Evolutionary conservation across 2,797 vertebrate species (phyloP).

Genomic region (Staurois parvus): DNA sequence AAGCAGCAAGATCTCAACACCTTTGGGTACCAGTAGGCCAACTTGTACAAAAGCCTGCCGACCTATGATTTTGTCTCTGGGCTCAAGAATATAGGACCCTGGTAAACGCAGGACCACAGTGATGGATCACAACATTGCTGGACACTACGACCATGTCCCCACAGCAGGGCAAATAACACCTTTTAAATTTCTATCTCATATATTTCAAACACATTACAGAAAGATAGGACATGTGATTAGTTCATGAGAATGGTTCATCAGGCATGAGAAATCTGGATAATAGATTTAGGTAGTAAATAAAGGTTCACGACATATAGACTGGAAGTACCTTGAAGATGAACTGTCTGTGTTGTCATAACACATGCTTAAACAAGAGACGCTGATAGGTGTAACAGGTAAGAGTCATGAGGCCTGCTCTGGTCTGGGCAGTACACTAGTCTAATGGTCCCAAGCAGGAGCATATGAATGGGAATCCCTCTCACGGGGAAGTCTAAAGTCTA

Average conservation of each 20-base stretch:
- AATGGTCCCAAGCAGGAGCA: neutral
- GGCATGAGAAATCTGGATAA: neutral
- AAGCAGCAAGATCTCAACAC: no score
- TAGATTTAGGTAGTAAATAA: neutral
- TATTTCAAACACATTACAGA: neutral
- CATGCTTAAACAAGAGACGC: no score
- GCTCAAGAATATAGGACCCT: neutral
- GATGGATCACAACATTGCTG: neutral
- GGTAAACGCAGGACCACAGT: neutral
- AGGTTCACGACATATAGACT: neutral
- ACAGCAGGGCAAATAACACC: no score
- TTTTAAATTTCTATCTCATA: no score
- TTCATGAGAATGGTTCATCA: no score
- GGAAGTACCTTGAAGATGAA: neutral
- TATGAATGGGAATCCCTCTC: neutral
- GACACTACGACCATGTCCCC: no score
- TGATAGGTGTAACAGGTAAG: neutral
- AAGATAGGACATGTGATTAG: neutral
- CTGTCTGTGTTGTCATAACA: neutral
- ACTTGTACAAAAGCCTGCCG: neutral
- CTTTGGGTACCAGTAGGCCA: neutral
- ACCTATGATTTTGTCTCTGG: neutral
- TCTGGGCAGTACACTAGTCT: neutral
- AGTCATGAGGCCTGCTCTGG: neutral
- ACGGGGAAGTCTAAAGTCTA: neutral